These are phyloP conservation scores for Listrodromus nycthemerus DNA, from an alignment of 2,888 invertebrate genomes.

Conservation along the genomic window DNA sequence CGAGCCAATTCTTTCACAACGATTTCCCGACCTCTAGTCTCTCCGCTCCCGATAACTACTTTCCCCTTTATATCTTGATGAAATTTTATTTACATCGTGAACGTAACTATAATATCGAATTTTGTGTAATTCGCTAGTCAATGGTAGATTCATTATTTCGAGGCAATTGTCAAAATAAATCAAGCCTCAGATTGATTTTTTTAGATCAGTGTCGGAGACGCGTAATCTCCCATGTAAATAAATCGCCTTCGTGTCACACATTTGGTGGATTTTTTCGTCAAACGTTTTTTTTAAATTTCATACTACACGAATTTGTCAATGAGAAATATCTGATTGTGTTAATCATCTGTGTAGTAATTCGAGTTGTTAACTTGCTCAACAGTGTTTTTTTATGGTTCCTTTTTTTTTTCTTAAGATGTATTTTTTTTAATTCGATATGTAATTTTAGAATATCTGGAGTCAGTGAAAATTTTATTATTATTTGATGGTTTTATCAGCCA, in stretches of 20 bases:
- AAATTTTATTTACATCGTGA: neutral
- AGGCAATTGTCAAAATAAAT: neutral
- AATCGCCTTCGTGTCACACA: constrained; percentile 1
- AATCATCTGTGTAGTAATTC: constrained; percentile 40
- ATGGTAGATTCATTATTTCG: neutral
- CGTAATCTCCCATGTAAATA: constrained; percentile 54
- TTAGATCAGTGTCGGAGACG: neutral
- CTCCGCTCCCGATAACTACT: neutral
- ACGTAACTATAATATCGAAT: neutral
- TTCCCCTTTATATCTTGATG: neutral
- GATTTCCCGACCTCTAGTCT: neutral
- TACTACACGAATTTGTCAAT: constrained; percentile 24
- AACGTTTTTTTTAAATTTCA: constrained; percentile 28
- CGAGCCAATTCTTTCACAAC: constrained; percentile 8
- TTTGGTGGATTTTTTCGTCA: neutral
- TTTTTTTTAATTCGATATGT: constrained; percentile 36
- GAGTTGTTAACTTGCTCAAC: constrained; percentile 41
- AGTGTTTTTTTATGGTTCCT: constrained; percentile 32
- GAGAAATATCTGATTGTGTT: constrained; percentile 28
- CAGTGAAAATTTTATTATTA: constrained; percentile 54
- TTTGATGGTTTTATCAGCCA: constrained; percentile 45
- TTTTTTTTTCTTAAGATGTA: constrained; percentile 30
- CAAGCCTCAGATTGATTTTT: neutral
- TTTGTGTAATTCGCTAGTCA: neutral
- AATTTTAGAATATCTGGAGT: constrained; percentile 56